Conservation (phyloP, 2,113 vertebrate genomes). For the Nothocercus nigrocapillus region DNA sequence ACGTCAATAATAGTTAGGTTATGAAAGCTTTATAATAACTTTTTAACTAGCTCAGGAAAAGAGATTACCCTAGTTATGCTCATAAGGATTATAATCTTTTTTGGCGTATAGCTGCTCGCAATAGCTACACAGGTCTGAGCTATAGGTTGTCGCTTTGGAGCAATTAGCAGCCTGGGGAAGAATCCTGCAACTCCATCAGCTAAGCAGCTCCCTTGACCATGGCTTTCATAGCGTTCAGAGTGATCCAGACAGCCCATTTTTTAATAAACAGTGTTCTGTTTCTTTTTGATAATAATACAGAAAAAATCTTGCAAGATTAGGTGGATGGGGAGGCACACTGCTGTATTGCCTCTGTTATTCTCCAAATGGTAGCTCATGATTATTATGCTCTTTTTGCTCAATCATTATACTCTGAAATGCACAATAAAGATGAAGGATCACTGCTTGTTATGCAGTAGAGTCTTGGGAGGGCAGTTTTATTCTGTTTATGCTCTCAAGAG, state of each 20-base stretch:
- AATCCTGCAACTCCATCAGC: background rate
- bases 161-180: background rate
- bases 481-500: background rate
- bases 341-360: background rate
- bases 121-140: background rate
- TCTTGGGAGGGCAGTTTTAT: background rate
- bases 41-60: background rate
- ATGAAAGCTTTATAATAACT: background rate
- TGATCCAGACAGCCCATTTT: background rate
- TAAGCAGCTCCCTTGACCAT: background rate
- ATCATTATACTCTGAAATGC: background rate
- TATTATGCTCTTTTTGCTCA: background rate
- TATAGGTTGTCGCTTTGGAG: background rate
- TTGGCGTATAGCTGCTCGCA: background rate
- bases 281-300: background rate
- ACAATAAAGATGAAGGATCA: conserved; percentile 23
- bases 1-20: background rate
- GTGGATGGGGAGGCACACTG: background rate
- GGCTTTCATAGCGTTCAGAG: background rate
- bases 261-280: background rate
- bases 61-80: background rate
- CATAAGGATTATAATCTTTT: background rate
- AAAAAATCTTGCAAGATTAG: background rate
- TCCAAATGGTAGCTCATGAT: background rate
- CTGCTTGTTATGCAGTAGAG: background rate